Percentiles rank a stretch among this genome's conserved stretches.
phyloP scores from a whole-genome alignment of 2,113 vertebrate genomes.

The Hemiprocne comata region DNA sequence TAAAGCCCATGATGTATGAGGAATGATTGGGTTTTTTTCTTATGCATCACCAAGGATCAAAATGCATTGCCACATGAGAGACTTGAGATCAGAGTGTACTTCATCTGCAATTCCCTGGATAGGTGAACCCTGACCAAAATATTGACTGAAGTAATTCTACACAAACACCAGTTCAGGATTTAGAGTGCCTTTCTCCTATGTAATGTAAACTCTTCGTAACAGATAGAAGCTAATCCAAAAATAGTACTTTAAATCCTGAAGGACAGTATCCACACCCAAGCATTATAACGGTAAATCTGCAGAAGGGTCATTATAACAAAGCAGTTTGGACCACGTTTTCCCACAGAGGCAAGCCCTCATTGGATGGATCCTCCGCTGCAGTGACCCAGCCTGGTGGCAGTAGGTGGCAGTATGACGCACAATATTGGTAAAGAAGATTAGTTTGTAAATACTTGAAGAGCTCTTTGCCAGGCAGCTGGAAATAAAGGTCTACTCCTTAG shows the following conservation, averaged over 20 bases:
- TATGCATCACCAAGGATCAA: neutral
- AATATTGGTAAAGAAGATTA: neutral
- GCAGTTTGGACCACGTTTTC: neutral
- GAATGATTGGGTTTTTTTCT: neutral
- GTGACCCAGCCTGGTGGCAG: neutral
- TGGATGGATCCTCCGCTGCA: neutral
- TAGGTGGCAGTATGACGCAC: conserved; percentile 10
- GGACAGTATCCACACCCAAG: neutral
- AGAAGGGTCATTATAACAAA: neutral
- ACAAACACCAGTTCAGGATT: neutral
- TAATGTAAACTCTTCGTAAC: neutral
- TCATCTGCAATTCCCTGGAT: neutral
- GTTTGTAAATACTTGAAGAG: neutral
- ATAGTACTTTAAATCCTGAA: neutral
- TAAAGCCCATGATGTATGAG: neutral
- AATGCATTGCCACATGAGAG: neutral
- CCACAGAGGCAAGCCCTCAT: neutral
- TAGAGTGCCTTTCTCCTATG: neutral
- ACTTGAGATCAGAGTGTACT: neutral
- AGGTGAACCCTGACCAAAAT: neutral
- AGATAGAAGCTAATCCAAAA: neutral
- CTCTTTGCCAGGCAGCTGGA: neutral
- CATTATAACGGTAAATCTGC: neutral
- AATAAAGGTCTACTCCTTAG: neutral
- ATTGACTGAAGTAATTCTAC: neutral